Percentiles rank a stretch among this genome's conserved stretches.
These are phyloP conservation scores for Lepidocolaptes lacrymiger DNA, from an alignment of 2,797 vertebrate species.

Conservation along the genomic window DNA sequence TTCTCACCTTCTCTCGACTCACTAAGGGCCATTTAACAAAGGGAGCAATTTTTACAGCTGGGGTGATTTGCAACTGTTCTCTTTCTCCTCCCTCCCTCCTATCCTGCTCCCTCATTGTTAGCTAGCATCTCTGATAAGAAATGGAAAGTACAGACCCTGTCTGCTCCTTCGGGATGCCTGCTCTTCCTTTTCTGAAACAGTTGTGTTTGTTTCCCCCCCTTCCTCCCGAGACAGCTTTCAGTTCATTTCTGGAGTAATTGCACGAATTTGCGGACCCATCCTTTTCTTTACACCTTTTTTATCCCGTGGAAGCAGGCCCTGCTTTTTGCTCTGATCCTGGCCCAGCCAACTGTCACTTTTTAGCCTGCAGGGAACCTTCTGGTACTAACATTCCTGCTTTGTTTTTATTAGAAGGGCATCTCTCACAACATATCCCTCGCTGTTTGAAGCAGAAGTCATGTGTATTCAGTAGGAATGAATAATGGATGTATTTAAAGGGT, in stretches of 20 bases:
- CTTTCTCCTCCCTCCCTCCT: not conserved
- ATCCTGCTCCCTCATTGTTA: not conserved
- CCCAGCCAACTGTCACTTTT: slow-evolving; percentile 58
- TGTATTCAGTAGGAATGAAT: slow-evolving; percentile 69
- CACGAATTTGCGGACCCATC: not conserved
- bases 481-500: slow-evolving; percentile 69
- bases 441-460: slow-evolving; percentile 63
- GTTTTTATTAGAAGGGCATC: slow-evolving; percentile 70
- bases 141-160: not conserved
- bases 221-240: not conserved
- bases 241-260: not conserved
- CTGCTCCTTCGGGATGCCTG: not conserved
- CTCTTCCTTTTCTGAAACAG: not conserved
- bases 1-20: not conserved
- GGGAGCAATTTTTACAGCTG: not conserved
- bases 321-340: slow-evolving; percentile 41
- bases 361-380: slow-evolving; percentile 72
- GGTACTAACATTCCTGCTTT: slow-evolving; percentile 66
- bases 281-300: not conserved
- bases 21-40: not conserved
- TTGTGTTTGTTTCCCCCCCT: fast-evolving
- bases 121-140: not conserved
- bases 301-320: not conserved
- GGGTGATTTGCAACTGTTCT: slow-evolving; percentile 31
- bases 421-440: slow-evolving; percentile 53